Evolutionary conservation across 2,797 vertebrate species (phyloP), one percentile per base, ranked within the genome.

Genomic region (Siniperca scherzeri): DNA sequence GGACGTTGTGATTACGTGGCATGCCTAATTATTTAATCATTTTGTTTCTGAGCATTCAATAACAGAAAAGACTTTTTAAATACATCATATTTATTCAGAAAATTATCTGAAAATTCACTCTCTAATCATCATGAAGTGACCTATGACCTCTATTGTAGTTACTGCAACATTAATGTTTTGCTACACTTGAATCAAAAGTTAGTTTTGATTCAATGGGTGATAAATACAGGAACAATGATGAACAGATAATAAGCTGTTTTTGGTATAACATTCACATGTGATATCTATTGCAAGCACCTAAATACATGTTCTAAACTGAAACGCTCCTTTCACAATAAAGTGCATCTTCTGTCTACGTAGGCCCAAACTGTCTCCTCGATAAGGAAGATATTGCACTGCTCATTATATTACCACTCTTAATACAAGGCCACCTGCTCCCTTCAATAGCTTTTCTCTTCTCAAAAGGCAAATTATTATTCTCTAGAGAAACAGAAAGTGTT

Each of bases 21-120:
- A 42, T 2, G 0, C 0, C 2, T 40, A 17, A 55, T 55, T 40
- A 48, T 48, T 38, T 3, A 5, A 5, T 57, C 0, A 0, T 36
- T 53, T 66, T 25, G 52, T 61, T 2, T 6, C 7, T 17, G 1
- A 78, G 40, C 48, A 44, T 61, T 53, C 52, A 85, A 52, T 21
- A 30, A 81, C 22, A 80, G 8, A 74, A 70, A 70, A 74, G 3
- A 84, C 27, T 30, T 64, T 76, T 89, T 75, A 80, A 87, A 83
- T 89, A 78, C 78, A 78, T 84, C 13, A 77, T 67, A 89, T 95
- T 94, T 94, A 94, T 94, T 95, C 83, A 85, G 88, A 94, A 92
- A 94, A 82, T 56, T 9, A 75, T 85, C 83, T 89, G 87, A 88
- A 89, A 90, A 87, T 68, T 55, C 27, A 85, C 57, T 83, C 17